Evolutionary conservation across 2,888 invertebrate species (phyloP), one percentile per base, ranked within the genome.

Genomic region (Junonia oenone): DNA sequence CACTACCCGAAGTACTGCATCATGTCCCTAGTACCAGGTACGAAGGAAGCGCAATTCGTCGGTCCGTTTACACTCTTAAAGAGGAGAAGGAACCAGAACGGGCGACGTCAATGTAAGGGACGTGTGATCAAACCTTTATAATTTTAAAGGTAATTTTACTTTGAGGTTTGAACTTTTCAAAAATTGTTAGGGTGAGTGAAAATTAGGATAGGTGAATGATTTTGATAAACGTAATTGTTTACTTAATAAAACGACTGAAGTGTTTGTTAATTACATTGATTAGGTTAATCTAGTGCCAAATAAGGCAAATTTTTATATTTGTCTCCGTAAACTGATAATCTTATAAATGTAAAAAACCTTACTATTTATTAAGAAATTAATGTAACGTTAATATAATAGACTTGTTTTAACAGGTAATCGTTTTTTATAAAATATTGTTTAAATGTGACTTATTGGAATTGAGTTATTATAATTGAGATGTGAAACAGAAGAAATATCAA

Each of bases 1-100:
- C 81, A 31, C 71, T 90, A 63, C 91, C 91, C 38, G 91, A 91
- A 68, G 89, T 91, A 45, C 68, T 90, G 56, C 85, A 90, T 62
- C 90, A 90, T 62, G 81, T 90, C 45, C 77, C 88, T 6, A 75
- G 73, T 59, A 66, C 77, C 19, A 77, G 83, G 45, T 80, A 69
- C 50, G 87, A 86, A 52, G 82, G 85, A 13, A 78, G 83, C 53
- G 83, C 86, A 1, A 70, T 89, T 45, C 76, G 90, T 51, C 75
- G 91, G 55, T 76, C 83, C 61, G 82, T 87, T 53, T 87, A 84
- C 61, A 84, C 81, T 29, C 68, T 87, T 33, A 84, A 73, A 67
- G 89, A 81, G 56, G 78, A 85, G 38, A 82, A 77, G 37, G 80
- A 88, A 71, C 83, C 85, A 33, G 86, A 89, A 63, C 61, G 62